Conservation (phyloP, 2,113 vertebrate genomes). For the Zeus faber region DNA sequence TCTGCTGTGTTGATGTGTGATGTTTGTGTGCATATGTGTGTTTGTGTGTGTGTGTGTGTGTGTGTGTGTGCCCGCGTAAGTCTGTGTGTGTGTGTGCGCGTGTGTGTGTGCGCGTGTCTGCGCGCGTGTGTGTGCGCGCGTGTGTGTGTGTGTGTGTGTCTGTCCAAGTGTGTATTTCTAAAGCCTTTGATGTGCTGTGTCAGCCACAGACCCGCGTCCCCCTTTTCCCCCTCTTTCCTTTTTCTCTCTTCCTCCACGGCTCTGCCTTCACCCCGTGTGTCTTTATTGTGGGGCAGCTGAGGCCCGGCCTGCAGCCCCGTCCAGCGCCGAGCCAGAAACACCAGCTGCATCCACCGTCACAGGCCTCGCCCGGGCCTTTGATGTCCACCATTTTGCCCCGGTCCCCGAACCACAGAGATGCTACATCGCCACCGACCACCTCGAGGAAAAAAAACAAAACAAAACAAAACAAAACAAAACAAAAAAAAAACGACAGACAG, state of each 20-base stretch:
- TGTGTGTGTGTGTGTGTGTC: constrained; percentile 28
- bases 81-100: constrained; percentile 17
- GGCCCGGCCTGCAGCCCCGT: constrained; percentile 70
- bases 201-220: constrained; percentile 65
- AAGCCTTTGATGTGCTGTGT: constrained; percentile 85
- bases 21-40: constrained; percentile 26
- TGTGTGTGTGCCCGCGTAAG: constrained; percentile 24
- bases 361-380: constrained; percentile 84
- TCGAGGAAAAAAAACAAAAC: constrained; percentile 52
- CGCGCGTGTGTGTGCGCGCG: constrained; percentile 23
- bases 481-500: constrained; percentile 18
- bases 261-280: constrained; percentile 84
- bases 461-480: constrained; percentile 20
- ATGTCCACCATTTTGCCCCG: constrained; percentile 85
- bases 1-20: not conserved
- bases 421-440: too few relatives aligned
- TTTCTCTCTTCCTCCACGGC: too few relatives aligned
- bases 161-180: constrained; percentile 67
- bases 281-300: constrained; percentile 92
- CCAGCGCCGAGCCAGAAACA: constrained; percentile 83
- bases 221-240: too few relatives aligned
- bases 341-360: constrained; percentile 94
- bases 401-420: constrained; percentile 72
- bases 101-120: constrained; percentile 29
- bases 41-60: too few relatives aligned